A percentile compares a stretch with the other conserved stretches of the same genome.
phyloP scores from a whole-genome alignment of 2,113 vertebrate genomes.

The Spheniscus mendiculus region DNA sequence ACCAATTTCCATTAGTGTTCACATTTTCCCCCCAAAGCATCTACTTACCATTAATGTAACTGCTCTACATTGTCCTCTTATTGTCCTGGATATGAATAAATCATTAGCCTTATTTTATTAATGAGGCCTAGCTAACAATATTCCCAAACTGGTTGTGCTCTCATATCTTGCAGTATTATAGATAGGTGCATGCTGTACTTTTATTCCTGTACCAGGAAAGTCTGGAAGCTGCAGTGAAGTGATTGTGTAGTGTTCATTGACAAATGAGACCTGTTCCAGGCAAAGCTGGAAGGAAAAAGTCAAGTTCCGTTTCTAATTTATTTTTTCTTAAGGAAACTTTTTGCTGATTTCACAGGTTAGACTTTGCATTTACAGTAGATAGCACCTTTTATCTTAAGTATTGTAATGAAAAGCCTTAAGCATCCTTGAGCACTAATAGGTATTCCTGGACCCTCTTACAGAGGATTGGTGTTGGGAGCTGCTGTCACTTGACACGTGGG shows the following conservation, averaged over 20 bases:
- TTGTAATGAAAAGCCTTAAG: background rate
- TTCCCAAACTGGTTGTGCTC: constrained; percentile 56
- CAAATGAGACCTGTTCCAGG: background rate
- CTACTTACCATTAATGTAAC: constrained; percentile 68
- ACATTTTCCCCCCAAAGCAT: constrained; percentile 51
- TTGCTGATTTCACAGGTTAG: background rate
- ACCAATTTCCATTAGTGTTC: constrained; percentile 40
- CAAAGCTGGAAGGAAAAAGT: constrained; percentile 12
- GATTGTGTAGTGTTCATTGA: background rate
- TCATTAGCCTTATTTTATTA: constrained; percentile 80
- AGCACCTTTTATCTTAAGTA: background rate
- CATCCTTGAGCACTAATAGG: background rate
- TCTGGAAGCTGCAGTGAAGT: background rate
- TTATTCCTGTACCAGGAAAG: background rate
- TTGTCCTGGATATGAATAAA: constrained; percentile 81
- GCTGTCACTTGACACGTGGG: background rate
- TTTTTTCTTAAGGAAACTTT: background rate
- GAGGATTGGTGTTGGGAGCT: background rate
- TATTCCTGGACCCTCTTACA: background rate
- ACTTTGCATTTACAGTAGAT: background rate
- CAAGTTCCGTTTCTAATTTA: background rate
- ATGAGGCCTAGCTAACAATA: constrained; percentile 73
- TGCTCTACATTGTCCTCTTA: constrained; percentile 64
- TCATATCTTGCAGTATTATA: constrained; percentile 38
- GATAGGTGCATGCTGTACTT: background rate